A percentile compares a stretch with the other conserved stretches of the same genome.
Evolutionary conservation across 1,140 invertebrate genomes (phyloP).

Genomic region (Musca vetustissima): DNA sequence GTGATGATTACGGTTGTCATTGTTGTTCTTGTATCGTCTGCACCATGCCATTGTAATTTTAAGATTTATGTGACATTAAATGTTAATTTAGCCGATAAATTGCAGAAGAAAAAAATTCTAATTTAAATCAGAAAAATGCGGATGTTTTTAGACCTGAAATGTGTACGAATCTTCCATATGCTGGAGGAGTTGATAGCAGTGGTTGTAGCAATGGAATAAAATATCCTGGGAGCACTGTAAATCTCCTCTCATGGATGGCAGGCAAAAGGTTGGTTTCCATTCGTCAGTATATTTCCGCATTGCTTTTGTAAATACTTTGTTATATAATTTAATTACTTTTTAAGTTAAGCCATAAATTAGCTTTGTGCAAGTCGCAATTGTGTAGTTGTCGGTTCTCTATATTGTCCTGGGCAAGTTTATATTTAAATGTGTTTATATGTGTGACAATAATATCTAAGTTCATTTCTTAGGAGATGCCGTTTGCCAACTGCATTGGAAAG

Average conservation of each 20-base stretch:
- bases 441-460: neutral
- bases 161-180: too few relatives aligned
- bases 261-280: too few relatives aligned
- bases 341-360: slow-evolving; percentile 24
- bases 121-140: too few relatives aligned
- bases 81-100: slow-evolving; percentile 23
- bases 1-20: neutral
- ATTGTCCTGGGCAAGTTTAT: neutral
- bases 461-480: slow-evolving; percentile 10
- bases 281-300: too few relatives aligned
- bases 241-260: too few relatives aligned
- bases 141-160: too few relatives aligned
- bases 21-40: neutral
- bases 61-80: slow-evolving; percentile 21
- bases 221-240: too few relatives aligned
- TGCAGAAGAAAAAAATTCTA: neutral
- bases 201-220: too few relatives aligned
- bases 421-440: too few relatives aligned
- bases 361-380: neutral
- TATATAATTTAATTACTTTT: slow-evolving; percentile 24
- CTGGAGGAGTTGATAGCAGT: too few relatives aligned
- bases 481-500: neutral
- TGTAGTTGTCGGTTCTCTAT: too few relatives aligned
- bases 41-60: slow-evolving; percentile 4
- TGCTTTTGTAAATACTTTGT: neutral